Evolutionary conservation across 2,888 invertebrate genomes (phyloP).

Genomic region (Epiblema foenella): DNA sequence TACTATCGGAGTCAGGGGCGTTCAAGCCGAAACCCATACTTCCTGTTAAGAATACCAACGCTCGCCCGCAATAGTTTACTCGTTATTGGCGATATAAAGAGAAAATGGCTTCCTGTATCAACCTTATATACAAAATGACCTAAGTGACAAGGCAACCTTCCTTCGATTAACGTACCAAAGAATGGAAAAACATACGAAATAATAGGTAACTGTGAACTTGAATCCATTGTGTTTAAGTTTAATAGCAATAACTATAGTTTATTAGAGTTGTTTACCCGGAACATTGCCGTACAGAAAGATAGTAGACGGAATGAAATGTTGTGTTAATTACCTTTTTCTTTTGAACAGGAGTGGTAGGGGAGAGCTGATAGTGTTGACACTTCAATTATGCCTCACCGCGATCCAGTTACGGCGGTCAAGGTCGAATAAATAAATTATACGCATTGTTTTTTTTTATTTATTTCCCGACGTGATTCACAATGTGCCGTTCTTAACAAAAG

Average conservation of each 20-base stretch:
- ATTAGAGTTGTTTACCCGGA: neutral
- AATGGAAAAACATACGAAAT: slow-evolving; percentile 8
- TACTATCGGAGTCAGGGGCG: slow-evolving; percentile 9
- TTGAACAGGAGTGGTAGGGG: neutral
- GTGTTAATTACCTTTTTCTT: neutral
- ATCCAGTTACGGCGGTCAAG: slow-evolving; percentile 18
- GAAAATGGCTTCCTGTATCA: slow-evolving; percentile 31
- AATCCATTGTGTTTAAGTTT: slow-evolving; percentile 7
- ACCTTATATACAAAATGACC: neutral
- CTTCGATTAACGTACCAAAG: neutral
- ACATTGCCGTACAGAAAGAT: neutral
- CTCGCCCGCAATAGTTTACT: slow-evolving; percentile 21
- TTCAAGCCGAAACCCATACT: slow-evolving; percentile 1
- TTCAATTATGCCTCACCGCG: slow-evolving; percentile 22
- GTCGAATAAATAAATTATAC: neutral
- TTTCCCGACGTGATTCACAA: neutral
- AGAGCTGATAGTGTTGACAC: slow-evolving; percentile 25
- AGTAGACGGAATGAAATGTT: neutral
- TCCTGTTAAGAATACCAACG: slow-evolving; percentile 25
- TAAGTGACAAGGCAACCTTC: neutral
- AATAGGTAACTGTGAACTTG: slow-evolving; percentile 4
- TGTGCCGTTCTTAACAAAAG: too few relatives aligned
- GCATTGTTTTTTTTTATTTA: slow-evolving; percentile 1
- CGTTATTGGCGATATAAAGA: slow-evolving; percentile 39
- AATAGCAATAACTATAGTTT: neutral